These are phyloP conservation scores for Tricholaema leucomelas DNA, from an alignment of 2,113 vertebrate genomes.

Conservation along the genomic window DNA sequence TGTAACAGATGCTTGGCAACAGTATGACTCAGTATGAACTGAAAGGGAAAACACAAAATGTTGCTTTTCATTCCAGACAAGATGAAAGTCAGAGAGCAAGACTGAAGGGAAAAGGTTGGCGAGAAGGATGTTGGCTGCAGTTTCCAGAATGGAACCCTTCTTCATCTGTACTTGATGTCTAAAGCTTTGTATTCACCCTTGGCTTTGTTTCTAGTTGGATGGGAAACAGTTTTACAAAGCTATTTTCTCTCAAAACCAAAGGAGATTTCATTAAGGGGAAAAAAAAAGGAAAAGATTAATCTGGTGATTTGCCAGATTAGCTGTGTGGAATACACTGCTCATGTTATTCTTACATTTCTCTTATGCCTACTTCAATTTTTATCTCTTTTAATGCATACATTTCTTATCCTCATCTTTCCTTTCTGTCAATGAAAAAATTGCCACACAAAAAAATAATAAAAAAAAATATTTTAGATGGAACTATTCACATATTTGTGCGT, in stretches of 20 bases:
- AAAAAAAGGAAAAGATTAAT: constrained; percentile 19
- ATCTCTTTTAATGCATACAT: constrained; percentile 52
- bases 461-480: constrained; percentile 26
- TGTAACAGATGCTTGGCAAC: neutral
- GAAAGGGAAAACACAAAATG: neutral
- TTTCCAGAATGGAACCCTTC: constrained; percentile 44
- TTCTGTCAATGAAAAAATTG: constrained; percentile 50
- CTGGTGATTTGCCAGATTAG: constrained; percentile 60
- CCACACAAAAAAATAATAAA: constrained; percentile 39
- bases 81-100: constrained; percentile 26
- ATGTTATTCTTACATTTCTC: constrained; percentile 50
- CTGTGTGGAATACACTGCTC: constrained; percentile 24
- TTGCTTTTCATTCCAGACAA: constrained; percentile 24
- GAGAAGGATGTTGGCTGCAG: constrained; percentile 2
- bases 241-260: constrained; percentile 46
- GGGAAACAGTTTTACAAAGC: constrained; percentile 18
- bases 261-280: constrained; percentile 44
- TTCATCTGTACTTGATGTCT: constrained; percentile 36
- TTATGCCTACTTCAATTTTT: constrained; percentile 46
- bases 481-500: constrained; percentile 16
- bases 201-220: constrained; percentile 58
- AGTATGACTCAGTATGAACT: neutral
- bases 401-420: constrained; percentile 53
- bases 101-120: constrained; percentile 21
- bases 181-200: constrained; percentile 16